These are phyloP conservation scores for Nothocercus nigrocapillus DNA, from an alignment of 2,113 vertebrate genomes.

Conservation along the genomic window DNA sequence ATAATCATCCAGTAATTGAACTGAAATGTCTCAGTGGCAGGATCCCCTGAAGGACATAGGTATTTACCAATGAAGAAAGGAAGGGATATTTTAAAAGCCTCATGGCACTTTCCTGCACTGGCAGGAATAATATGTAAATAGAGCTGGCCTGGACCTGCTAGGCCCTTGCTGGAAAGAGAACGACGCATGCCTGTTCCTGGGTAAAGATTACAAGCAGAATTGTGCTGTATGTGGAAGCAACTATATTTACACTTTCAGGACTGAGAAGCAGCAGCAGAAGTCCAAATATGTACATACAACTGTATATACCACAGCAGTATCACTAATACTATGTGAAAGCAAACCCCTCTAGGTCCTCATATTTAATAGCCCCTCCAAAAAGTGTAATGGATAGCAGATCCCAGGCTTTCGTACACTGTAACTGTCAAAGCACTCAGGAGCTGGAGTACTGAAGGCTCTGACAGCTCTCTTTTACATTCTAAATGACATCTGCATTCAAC, in stretches of 20 bases:
- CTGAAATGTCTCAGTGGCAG: conserved; percentile 72
- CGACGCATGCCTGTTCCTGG: neutral
- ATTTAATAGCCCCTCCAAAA: conserved; percentile 30
- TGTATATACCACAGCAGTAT: neutral
- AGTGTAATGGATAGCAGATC: conserved; percentile 35
- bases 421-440: conserved; percentile 26
- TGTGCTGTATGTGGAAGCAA: neutral
- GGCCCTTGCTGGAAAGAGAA: neutral
- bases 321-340: conserved; percentile 57
- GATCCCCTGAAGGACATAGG: conserved; percentile 79
- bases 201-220: neutral
- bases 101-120: neutral
- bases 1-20: conserved; percentile 78
- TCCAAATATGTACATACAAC: neutral
- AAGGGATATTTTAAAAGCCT: conserved; percentile 62
- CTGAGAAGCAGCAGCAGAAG: neutral
- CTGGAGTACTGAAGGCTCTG: conserved; percentile 27
- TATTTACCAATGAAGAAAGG: conserved; percentile 77
- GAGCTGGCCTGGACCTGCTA: neutral
- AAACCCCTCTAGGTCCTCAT: conserved; percentile 45
- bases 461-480: conserved; percentile 43
- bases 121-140: neutral
- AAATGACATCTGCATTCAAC: conserved; percentile 65
- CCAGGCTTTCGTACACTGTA: conserved; percentile 20
- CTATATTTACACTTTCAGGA: neutral